Base-by-base conservation (phyloP, 2,113 vertebrate species). In the Talpa occidentalis region DNA sequence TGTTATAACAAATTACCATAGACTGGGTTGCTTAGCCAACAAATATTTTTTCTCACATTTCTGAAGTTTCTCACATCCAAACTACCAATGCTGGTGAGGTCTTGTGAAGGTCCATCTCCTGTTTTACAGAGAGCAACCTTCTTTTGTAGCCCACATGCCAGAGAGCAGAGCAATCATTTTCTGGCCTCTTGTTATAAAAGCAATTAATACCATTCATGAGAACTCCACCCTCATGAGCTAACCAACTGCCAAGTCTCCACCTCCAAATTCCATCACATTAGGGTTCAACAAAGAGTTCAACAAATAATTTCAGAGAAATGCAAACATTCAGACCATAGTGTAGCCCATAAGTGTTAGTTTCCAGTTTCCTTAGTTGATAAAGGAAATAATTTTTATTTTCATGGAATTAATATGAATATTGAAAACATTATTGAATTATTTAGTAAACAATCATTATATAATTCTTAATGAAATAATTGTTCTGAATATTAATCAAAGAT, bases 301-400 rank as follows among this genome's bases (percentile, higher is more conserved):
- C 24, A 56, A 59, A 32, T 76, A 35, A 84, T 56, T 67, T 64
- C 32, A 15, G 16, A 15, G 5, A 15, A 5, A 19, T 16, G 35
- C 35, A 52, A 72, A 82, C 26, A 67, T 77, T 59, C 40, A 47
- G 7, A 77, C n/a, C 32, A 67, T 32, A 78, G 40, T 17, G 77
- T 28, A 66, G 22, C 32, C 35, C 93, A 54, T 54, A 19, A 49
- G 47, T 12, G 37, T 1, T 66, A 72, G 8, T 10, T 84, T 10
- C 83, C 12, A 89, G 44, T 47, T 72, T 79, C 30, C 47, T 92
- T 88, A 47, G 52, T 56, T 84, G 24, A 92, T 78, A 42, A 91
- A 67, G 26, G 35, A 12, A n/a, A n/a, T 44, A 47, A 14, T 40
- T 40, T 89, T 64, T 32, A 21, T 62, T 86, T 69, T 17, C 19